Evolutionary conservation across 1,140 invertebrate genomes (phyloP).

Genomic region (Drosophila varians): DNA sequence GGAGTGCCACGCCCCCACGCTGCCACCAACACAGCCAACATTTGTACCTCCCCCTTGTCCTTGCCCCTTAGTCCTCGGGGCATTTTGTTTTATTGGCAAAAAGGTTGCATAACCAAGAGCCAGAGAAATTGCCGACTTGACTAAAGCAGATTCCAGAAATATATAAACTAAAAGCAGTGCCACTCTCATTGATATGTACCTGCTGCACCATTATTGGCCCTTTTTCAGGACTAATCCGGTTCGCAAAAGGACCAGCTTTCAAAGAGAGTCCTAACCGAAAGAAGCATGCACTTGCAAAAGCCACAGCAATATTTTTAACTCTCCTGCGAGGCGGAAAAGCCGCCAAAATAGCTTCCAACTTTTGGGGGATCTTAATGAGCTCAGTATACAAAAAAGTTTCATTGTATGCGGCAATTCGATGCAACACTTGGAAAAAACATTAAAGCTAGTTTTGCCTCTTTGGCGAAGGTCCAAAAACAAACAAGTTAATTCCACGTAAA

Average conservation of each 20-base stretch:
- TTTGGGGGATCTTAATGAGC: conserved; percentile 23
- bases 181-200: background rate
- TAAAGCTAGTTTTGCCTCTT: background rate
- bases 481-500: background rate
- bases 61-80: background rate
- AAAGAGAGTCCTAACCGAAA: background rate
- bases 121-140: background rate
- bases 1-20: conserved; percentile 4
- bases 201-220: background rate
- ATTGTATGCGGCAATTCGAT: conserved; percentile 31
- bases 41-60: too few species aligned
- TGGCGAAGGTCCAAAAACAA: background rate
- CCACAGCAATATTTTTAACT: background rate
- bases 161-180: background rate
- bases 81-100: conserved; percentile 50
- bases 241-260: background rate
- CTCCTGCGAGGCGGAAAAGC: background rate
- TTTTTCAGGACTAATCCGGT: background rate
- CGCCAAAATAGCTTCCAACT: conserved; percentile 5
- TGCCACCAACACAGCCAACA: background rate
- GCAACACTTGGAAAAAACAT: conserved; percentile 3
- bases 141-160: background rate
- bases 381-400: background rate
- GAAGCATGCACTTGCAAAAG: background rate
- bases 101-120: conserved; percentile 44